These are phyloP conservation scores for Felis chaus DNA, from an alignment of 2,113 vertebrate species.

Conservation along the genomic window DNA sequence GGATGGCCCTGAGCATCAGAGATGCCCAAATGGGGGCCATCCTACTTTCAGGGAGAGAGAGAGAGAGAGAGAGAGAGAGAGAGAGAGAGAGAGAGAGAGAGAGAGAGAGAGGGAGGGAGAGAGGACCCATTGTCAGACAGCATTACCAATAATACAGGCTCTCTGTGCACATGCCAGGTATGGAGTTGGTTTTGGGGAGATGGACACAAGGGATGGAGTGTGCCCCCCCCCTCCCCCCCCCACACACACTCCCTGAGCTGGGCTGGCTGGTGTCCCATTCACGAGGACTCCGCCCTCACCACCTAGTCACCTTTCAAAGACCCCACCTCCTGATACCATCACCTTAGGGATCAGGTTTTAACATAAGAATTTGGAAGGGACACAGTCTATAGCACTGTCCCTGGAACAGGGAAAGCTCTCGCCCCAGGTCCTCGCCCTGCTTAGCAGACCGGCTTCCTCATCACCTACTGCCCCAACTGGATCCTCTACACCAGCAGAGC, in stretches of 20 bases:
- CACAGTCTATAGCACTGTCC: neutral
- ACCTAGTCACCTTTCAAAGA: neutral
- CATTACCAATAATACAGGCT: neutral
- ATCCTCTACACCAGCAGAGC: neutral
- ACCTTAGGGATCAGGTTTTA: neutral
- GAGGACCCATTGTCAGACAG: neutral
- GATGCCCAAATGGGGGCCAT: neutral
- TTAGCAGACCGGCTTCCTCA: neutral
- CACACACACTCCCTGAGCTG: neutral
- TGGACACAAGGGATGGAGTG: neutral
- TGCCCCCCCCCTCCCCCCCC: rapidly evolving
- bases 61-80: neutral
- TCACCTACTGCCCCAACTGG: neutral
- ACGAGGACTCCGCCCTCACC: neutral
- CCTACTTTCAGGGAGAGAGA: neutral
- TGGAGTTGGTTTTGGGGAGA: neutral
- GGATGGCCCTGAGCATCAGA: neutral
- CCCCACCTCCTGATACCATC: neutral
- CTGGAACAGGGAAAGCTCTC: neutral
- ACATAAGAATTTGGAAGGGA: neutral
- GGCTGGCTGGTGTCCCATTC: neutral
- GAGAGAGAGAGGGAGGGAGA: too few species aligned
- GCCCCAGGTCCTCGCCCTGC: neutral
- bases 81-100: neutral
- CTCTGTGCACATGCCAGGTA: neutral